These are phyloP conservation scores for Gymnocheta viridis DNA, from an alignment of 2,888 invertebrate genomes.

Conservation along the genomic window DNA sequence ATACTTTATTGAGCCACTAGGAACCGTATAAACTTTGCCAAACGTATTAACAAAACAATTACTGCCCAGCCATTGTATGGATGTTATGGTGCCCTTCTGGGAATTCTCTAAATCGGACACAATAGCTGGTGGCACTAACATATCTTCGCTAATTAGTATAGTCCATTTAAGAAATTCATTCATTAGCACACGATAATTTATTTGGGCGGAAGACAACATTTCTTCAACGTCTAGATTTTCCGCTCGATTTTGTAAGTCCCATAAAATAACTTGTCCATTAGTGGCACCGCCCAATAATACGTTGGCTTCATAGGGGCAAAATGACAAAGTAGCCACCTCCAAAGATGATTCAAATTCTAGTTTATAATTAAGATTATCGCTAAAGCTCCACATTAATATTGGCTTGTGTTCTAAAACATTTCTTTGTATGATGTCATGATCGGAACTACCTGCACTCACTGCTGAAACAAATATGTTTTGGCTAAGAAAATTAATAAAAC, in stretches of 20 bases:
- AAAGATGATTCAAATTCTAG: constrained; percentile 86
- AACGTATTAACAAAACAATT: constrained; percentile 84
- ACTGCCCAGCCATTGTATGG: constrained; percentile 87
- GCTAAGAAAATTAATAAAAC: not conserved
- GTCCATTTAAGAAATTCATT: constrained; percentile 87
- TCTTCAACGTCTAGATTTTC: constrained; percentile 85
- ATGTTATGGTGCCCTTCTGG: constrained; percentile 85
- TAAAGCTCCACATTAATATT: constrained; percentile 89
- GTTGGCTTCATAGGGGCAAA: constrained; percentile 88
- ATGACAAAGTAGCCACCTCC: constrained; percentile 86
- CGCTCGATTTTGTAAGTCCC: constrained; percentile 87
- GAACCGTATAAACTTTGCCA: constrained; percentile 83
- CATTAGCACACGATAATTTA: constrained; percentile 85
- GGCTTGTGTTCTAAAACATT: constrained; percentile 86
- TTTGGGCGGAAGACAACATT: constrained; percentile 85
- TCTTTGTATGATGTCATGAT: constrained; percentile 83
- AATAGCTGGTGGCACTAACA: constrained; percentile 84
- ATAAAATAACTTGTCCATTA: constrained; percentile 88
- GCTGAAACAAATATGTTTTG: not conserved
- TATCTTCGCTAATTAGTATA: constrained; percentile 84
- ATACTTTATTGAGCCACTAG: constrained; percentile 81
- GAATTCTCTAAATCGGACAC: constrained; percentile 85
- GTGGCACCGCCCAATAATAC: constrained; percentile 87
- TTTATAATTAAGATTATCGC: constrained; percentile 87
- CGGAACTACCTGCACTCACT: constrained; percentile 70